These are phyloP conservation scores for Centrocercus urophasianus DNA, from an alignment of 2,113 vertebrate genomes.

Conservation along the genomic window DNA sequence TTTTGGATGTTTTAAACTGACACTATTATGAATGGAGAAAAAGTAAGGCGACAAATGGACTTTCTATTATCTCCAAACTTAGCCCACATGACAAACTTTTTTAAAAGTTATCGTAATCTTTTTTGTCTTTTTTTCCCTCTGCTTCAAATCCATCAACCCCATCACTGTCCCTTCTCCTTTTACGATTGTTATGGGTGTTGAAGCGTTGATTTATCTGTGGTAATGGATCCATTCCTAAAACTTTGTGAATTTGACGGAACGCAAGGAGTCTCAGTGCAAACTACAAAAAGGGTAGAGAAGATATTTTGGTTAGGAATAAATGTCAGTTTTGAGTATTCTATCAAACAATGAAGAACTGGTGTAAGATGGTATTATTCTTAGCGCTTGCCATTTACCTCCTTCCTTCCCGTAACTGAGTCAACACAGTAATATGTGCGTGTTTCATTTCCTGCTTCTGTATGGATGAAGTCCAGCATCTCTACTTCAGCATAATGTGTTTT, in stretches of 20 bases:
- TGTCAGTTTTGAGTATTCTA: not conserved
- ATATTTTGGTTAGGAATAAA: not conserved
- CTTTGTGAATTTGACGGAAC: conserved; percentile 98
- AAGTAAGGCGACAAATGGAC: conserved; percentile 74
- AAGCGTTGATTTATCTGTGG: conserved; percentile 96
- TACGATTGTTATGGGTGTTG: conserved; percentile 92
- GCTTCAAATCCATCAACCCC: conserved; percentile 95
- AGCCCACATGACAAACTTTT: conserved; percentile 57
- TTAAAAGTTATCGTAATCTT: conserved; percentile 94
- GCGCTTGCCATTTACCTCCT: not conserved
- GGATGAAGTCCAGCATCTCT: not conserved
- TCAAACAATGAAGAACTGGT: not conserved
- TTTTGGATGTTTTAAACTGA: conserved; percentile 74
- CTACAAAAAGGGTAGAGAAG: conserved; percentile 64
- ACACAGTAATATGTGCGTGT: rapidly evolving
- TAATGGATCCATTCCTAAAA: conserved; percentile 96
- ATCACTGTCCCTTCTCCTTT: conserved; percentile 95
- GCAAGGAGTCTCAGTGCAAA: conserved; percentile 96
- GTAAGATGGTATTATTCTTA: not conserved
- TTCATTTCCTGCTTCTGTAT: not conserved
- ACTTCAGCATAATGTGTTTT: too few relatives aligned
- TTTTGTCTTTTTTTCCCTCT: conserved; percentile 98
- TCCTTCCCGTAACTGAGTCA: not conserved
- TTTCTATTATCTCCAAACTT: conserved; percentile 53
- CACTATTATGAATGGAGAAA: conserved; percentile 78